Evolutionary conservation across 2,888 invertebrate species (phyloP).

Genomic region (Xylophagus ater): DNA sequence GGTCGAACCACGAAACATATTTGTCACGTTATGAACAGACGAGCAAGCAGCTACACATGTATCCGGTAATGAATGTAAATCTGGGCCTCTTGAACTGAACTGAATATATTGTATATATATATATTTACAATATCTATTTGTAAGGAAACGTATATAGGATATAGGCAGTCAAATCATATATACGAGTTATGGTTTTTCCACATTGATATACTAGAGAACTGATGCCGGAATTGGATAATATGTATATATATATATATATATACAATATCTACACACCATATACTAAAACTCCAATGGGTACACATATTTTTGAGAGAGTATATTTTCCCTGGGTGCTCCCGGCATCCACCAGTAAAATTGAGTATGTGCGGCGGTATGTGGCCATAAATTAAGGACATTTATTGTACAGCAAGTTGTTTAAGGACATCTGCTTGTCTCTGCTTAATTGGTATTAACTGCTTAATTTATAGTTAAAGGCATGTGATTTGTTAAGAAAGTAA

Average conservation of each 20-base stretch:
- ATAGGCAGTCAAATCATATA: no score
- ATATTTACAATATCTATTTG: no score
- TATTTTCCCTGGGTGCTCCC: constrained; percentile 2
- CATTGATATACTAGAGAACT: no score
- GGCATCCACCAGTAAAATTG: constrained; percentile 9
- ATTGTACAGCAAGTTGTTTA: constrained; percentile 26
- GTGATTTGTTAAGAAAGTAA: constrained; percentile 35
- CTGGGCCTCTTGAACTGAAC: constrained; percentile 11
- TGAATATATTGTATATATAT: constrained; percentile 4
- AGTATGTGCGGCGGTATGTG: constrained; percentile 18
- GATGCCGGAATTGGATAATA: no score
- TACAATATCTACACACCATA: no score
- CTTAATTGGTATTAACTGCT: constrained; percentile 37
- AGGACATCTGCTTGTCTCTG: constrained; percentile 32
- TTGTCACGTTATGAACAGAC: constrained; percentile 16
- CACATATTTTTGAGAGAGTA: no score
- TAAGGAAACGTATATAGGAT: no score
- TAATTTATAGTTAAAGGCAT: constrained; percentile 35
- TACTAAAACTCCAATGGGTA: no score
- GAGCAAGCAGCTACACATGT: constrained; percentile 17
- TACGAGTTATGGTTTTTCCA: no score
- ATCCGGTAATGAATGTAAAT: constrained; percentile 17
- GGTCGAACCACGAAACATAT: constrained; percentile 12
- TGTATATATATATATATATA: no score
- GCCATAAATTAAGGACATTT: constrained; percentile 28